Evolutionary conservation across 1,140 invertebrate genomes (phyloP).

Genomic region (Rhopalosiphum maidis): DNA sequence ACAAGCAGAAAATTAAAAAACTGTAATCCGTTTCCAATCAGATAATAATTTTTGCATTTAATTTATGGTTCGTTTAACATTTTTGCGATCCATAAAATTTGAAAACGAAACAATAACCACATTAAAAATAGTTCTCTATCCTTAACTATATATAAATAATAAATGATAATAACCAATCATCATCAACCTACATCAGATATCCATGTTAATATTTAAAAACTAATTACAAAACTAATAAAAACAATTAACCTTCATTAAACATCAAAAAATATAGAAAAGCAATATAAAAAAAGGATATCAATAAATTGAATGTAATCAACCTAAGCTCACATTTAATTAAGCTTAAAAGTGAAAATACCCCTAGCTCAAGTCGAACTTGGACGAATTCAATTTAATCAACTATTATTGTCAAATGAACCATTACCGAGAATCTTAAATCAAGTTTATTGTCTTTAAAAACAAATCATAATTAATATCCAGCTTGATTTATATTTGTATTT

Average conservation of each 20-base stretch:
- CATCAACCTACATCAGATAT: background rate
- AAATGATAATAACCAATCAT: background rate
- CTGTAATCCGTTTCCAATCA: background rate
- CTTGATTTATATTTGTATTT: background rate
- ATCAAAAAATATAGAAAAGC: background rate
- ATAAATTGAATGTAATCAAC: background rate
- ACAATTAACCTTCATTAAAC: background rate
- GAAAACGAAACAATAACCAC: background rate
- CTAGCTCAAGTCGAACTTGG: background rate
- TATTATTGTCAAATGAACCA: background rate
- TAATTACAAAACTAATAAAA: background rate
- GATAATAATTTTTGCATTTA: background rate
- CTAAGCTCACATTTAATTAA: background rate
- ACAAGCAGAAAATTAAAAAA: background rate
- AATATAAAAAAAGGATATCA: background rate
- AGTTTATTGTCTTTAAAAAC: background rate
- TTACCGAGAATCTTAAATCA: background rate
- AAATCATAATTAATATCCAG: background rate
- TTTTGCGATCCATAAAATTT: background rate
- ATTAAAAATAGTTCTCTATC: background rate
- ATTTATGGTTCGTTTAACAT: slow-evolving; percentile 11
- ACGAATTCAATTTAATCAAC: background rate
- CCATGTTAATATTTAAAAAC: background rate
- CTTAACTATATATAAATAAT: background rate
- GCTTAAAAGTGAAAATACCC: background rate